phyloP scores from a whole-genome alignment of 2,888 invertebrate species.

The Diabrotica balteata region DNA sequence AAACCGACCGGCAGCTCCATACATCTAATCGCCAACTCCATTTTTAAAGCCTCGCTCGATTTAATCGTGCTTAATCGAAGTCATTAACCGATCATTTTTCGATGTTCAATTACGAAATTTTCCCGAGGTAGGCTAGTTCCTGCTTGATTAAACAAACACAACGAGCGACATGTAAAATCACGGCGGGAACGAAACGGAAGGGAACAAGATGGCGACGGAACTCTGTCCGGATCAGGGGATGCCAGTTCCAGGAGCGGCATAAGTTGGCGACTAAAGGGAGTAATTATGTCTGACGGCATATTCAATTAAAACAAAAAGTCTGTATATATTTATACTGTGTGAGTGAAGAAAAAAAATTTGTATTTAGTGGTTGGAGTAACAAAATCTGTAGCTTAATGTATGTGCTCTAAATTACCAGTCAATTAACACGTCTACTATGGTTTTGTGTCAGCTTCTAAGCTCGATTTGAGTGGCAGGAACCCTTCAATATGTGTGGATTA shows the following conservation, averaged over 20 bases:
- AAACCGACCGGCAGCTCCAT: no score
- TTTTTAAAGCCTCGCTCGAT: no score
- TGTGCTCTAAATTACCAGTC: no score
- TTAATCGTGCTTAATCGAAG: neutral
- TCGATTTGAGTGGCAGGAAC: no score
- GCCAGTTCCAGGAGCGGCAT: slow-evolving; percentile 25
- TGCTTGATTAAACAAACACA: slow-evolving; percentile 59
- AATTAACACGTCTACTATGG: no score
- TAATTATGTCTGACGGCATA: no score
- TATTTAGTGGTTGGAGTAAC: no score
- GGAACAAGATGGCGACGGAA: slow-evolving; percentile 55
- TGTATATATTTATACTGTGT: neutral
- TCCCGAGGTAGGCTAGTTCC: slow-evolving; percentile 45
- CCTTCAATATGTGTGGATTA: no score
- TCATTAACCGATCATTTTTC: slow-evolving; percentile 31
- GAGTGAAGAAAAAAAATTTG: no score
- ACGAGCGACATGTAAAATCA: slow-evolving; percentile 57
- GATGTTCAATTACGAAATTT: slow-evolving; percentile 56
- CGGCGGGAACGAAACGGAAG: slow-evolving; percentile 47
- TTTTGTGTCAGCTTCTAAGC: no score
- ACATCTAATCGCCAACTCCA: no score
- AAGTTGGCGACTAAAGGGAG: neutral
- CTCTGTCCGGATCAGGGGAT: slow-evolving; percentile 48
- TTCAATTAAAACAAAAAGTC: slow-evolving; percentile 3
- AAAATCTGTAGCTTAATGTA: no score